Evolutionary conservation across 2,888 invertebrate species (phyloP).

Genomic region (Cheilosia variabilis): DNA sequence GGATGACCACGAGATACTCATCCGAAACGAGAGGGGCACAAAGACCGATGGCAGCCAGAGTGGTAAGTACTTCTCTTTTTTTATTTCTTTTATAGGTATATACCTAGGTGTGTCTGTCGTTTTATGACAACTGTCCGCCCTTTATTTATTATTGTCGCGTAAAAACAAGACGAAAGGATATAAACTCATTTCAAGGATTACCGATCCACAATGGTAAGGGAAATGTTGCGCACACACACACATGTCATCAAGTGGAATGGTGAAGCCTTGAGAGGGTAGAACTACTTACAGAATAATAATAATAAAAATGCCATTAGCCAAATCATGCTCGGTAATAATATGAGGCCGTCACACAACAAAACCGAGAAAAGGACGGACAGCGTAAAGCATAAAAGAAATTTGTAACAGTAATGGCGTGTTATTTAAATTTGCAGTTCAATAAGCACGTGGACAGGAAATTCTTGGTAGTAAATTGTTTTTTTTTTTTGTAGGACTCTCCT

Average conservation of each 20-base stretch:
- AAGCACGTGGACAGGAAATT: background rate
- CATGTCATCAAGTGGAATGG: constrained; percentile 50
- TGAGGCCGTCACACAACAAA: background rate
- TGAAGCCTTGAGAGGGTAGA: constrained; percentile 48
- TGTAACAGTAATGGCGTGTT: constrained; percentile 28
- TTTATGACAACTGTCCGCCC: constrained; percentile 32
- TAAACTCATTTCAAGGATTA: constrained; percentile 45
- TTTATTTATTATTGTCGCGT: constrained; percentile 16
- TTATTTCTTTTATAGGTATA: background rate
- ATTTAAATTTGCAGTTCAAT: constrained; percentile 1
- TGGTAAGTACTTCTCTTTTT: constrained; percentile 49
- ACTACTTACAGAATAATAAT: constrained; percentile 63
- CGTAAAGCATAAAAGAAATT: constrained; percentile 20
- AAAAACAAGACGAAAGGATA: constrained; percentile 15
- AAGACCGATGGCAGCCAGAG: constrained; percentile 84
- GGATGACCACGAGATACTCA: constrained; percentile 90
- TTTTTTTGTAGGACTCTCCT: constrained; percentile 85
- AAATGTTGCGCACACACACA: background rate
- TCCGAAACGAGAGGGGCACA: constrained; percentile 91
- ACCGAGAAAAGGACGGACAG: constrained; percentile 11
- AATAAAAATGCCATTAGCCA: constrained; percentile 62
- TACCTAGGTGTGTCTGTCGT: background rate
- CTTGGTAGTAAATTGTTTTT: constrained; percentile 6
- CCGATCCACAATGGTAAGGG: background rate
- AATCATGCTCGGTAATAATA: constrained; percentile 16